These are phyloP conservation scores for Acanthisitta chloris DNA, from an alignment of 2,113 vertebrate species.

Conservation along the genomic window DNA sequence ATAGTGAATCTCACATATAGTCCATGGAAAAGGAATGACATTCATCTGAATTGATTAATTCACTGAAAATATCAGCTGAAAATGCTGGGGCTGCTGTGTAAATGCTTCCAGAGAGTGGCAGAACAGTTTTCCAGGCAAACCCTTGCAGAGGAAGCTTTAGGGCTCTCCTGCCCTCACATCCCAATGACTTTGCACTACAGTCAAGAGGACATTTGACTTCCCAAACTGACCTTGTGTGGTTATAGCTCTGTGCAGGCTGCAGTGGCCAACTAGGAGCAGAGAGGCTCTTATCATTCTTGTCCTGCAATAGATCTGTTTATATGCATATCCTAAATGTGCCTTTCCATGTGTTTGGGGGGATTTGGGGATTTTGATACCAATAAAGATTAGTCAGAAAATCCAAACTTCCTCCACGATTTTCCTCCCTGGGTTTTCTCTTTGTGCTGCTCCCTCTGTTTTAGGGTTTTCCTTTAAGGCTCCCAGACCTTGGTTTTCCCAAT, in stretches of 20 bases:
- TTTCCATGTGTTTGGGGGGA: background rate
- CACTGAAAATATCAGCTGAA: background rate
- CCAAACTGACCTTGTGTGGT: background rate
- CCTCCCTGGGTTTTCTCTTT: background rate
- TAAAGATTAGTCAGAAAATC: background rate
- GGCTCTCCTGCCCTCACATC: background rate
- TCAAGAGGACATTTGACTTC: background rate
- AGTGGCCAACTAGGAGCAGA: background rate
- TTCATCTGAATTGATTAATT: background rate
- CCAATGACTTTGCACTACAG: background rate
- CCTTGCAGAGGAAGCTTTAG: background rate
- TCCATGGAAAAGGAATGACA: background rate
- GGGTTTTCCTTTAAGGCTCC: background rate
- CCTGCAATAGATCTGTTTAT: background rate
- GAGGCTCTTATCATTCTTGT: background rate
- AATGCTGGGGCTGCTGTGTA: too few species aligned
- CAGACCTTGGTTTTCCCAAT: background rate
- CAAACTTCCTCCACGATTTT: background rate
- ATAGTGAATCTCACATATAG: rapidly evolving
- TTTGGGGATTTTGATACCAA: background rate
- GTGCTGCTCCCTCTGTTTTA: too few species aligned
- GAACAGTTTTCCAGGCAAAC: background rate
- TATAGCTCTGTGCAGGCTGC: background rate
- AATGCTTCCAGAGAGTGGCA: background rate
- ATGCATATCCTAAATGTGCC: background rate